Conservation (phyloP, 2,113 vertebrate genomes). For the Eurypyga helias region DNA sequence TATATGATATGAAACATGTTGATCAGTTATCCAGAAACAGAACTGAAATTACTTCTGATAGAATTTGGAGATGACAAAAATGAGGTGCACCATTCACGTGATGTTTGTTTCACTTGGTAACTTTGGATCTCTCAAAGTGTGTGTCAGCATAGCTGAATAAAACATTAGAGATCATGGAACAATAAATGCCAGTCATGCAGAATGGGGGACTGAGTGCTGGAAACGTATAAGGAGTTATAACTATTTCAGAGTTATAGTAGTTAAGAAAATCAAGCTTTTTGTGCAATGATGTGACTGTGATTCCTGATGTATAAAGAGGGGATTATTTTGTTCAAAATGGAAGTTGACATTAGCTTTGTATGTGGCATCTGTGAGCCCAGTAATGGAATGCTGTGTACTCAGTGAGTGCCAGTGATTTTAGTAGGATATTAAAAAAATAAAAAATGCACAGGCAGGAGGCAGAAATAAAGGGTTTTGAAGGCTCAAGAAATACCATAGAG, state of each 20-base stretch:
- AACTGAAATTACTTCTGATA: not conserved
- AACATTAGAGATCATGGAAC: not conserved
- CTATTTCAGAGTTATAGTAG: not conserved
- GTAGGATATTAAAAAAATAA: not conserved
- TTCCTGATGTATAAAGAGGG: not conserved
- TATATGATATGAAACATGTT: not conserved
- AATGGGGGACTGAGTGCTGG: not conserved
- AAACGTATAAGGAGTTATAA: not conserved
- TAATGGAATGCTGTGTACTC: not conserved
- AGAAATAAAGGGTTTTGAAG: not conserved
- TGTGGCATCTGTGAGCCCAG: not conserved
- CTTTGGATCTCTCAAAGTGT: not conserved
- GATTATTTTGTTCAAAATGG: not conserved
- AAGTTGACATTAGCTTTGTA: not conserved
- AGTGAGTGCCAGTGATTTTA: not conserved
- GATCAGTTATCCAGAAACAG: not conserved
- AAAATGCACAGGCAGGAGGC: not conserved
- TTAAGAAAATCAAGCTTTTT: not conserved
- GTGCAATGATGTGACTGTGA: not conserved
- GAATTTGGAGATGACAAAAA: not conserved
- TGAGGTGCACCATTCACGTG: fast-evolving
- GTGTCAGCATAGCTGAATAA: not conserved
- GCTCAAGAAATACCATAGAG: not conserved
- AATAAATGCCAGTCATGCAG: not conserved
- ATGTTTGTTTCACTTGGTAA: not conserved